Base-by-base conservation (phyloP, 1,140 invertebrate genomes). In the Laupala kohalensis region DNA sequence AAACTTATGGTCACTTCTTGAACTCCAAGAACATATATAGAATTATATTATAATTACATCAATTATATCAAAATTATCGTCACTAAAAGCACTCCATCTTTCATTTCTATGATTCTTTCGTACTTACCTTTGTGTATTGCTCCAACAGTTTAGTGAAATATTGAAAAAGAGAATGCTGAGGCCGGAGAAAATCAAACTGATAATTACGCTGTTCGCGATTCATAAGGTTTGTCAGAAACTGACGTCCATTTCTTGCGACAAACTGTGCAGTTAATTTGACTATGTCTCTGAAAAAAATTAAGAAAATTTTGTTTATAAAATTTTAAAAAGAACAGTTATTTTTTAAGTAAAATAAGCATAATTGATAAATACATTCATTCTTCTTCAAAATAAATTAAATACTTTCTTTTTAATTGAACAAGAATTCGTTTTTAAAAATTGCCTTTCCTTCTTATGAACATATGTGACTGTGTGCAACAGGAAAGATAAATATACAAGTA, bases 181-280 rank as follows among this genome's bases (percentile, higher is more conserved):
- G 97, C 23, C 97, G 86, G 4, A 99, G 83, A 80, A 99, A 99
- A 81, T 99, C 98, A 86, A 99, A 99, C 77, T 99, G 97, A 78
- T 95, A 98, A 81, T 99, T 99, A 9, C 96, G 84, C 77, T 98
- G 95, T 79, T 99, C 97, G 26, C 96, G 86, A 77, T 97, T 98
- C 97, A 99, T 99, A 9, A 99, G 80, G 77, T 97, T 97, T 4
- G 96, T 99, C 5, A 99, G 83, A 80, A 99, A 99, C 79, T 98
- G 95, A 6, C 97, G 86, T 5, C 98, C 98, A 83, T 99, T 99
- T 78, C 97, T 84, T 0, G 98, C 97, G 0, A 99, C 97, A 86
- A 99, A 99, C 80, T 99, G 95, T 0, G 98, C 98, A 3, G 98
- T 99, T 9, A 99, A 80, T 78, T 97, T 98, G 0, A 99, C 96